Evolutionary conservation across 2,113 vertebrate species (phyloP).

Genomic region (Rhizomys pruinosus): DNA sequence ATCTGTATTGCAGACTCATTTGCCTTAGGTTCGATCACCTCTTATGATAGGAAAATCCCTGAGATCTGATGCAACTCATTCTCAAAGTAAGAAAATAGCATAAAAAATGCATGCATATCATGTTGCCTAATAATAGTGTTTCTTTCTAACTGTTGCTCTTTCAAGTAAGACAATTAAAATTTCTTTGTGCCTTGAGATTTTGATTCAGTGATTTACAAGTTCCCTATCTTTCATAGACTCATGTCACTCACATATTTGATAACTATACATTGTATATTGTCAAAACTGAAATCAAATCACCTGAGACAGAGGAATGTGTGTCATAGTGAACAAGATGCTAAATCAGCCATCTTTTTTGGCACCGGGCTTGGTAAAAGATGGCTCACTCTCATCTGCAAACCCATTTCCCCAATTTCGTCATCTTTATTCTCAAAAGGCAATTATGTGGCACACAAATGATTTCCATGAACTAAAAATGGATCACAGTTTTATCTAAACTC

Average conservation of each 20-base stretch:
- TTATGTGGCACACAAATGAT: not conserved
- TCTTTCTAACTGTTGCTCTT: not conserved
- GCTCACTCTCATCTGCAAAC: not conserved
- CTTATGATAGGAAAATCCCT: not conserved
- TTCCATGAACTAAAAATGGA: not conserved
- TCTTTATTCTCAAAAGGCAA: not conserved
- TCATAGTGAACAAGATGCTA: not conserved
- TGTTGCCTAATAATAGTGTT: not conserved
- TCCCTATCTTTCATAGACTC: not conserved
- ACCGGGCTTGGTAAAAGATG: not conserved
- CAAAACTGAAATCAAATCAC: constrained; percentile 2
- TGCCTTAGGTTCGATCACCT: not conserved
- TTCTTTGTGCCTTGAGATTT: not conserved
- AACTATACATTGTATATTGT: not conserved
- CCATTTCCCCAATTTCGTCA: not conserved
- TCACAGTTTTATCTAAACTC: not conserved
- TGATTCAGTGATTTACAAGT: not conserved
- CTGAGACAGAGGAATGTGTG: not conserved
- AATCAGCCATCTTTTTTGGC: not conserved
- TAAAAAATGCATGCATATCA: not conserved
- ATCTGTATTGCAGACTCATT: not conserved
- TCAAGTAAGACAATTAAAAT: not conserved
- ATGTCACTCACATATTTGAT: constrained; percentile 11
- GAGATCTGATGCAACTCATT: not conserved
- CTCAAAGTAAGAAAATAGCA: not conserved